Conservation (phyloP, 2,113 vertebrate species). For the Hypomesus transpacificus region DNA sequence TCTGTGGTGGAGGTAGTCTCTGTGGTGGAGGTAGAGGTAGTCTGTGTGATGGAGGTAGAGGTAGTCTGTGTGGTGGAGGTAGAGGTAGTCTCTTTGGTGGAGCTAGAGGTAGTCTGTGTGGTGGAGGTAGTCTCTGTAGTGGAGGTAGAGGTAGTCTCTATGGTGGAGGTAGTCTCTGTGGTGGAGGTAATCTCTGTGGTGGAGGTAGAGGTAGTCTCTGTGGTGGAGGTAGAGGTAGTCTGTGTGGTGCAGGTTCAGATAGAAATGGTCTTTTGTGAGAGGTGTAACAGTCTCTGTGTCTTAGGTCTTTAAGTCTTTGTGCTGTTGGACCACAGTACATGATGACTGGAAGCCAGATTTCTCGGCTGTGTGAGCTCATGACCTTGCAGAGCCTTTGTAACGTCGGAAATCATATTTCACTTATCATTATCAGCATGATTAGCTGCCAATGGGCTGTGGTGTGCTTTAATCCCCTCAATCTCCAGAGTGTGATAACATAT, state of each 20-base stretch:
- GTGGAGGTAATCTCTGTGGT: too few species aligned
- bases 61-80: too few species aligned
- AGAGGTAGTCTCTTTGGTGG: neutral
- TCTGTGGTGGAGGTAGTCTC: neutral
- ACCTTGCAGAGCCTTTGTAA: slow-evolving; percentile 54
- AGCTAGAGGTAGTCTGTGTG: neutral
- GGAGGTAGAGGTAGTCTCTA: neutral
- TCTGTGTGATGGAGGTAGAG: neutral
- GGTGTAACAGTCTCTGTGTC: neutral
- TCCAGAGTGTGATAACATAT: slow-evolving; percentile 62
- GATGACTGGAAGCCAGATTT: neutral
- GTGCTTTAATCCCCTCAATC: slow-evolving; percentile 54
- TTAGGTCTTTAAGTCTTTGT: neutral
- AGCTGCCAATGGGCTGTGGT: slow-evolving; percentile 65
- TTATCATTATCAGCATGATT: slow-evolving; percentile 66
- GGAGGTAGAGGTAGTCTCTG: neutral
- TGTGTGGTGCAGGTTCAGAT: neutral
- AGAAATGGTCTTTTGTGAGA: neutral
- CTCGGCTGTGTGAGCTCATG: slow-evolving; percentile 28
- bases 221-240: neutral
- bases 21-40: neutral
- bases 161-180: neutral
- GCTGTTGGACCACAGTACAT: neutral
- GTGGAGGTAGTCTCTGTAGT: neutral
- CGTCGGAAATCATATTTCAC: slow-evolving; percentile 50